phyloP scores from a whole-genome alignment of 2,797 vertebrate genomes.

The Tarsius wallacei region DNA sequence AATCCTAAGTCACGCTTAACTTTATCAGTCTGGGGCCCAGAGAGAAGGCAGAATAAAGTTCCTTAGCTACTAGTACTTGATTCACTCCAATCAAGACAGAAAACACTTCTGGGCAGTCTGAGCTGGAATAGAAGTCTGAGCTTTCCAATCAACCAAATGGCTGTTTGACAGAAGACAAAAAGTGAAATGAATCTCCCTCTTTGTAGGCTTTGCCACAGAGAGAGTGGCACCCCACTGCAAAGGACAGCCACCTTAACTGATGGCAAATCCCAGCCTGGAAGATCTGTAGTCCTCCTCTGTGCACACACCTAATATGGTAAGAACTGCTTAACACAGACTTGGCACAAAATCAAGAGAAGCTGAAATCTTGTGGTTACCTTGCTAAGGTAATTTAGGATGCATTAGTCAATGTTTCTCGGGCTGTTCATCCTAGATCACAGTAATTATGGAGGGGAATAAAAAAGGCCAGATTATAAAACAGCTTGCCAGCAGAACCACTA shows the following conservation, averaged over 20 bases:
- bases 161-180: slow-evolving; percentile 58
- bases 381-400: slow-evolving; percentile 76
- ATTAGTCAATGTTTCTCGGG: slow-evolving; percentile 75
- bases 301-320: slow-evolving; percentile 56
- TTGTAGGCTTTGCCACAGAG: slow-evolving; percentile 38
- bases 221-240: slow-evolving; percentile 47
- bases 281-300: background rate
- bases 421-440: slow-evolving; percentile 56
- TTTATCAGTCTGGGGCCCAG: background rate
- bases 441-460: slow-evolving; percentile 79
- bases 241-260: slow-evolving; percentile 61
- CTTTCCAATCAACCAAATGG: slow-evolving; percentile 28
- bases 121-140: slow-evolving; percentile 27
- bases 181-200: background rate
- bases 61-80: slow-evolving; percentile 48
- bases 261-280: background rate
- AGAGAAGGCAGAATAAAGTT: slow-evolving; percentile 51
- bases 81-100: slow-evolving; percentile 36
- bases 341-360: slow-evolving; percentile 69
- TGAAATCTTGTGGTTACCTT: slow-evolving; percentile 70
- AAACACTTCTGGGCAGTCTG: slow-evolving; percentile 33
- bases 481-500: slow-evolving; percentile 59
- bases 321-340: slow-evolving; percentile 56
- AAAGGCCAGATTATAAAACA: slow-evolving; percentile 77
- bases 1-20: slow-evolving; percentile 50